These are phyloP conservation scores for Thera britannica DNA, from an alignment of 2,888 invertebrate species.

Conservation along the genomic window DNA sequence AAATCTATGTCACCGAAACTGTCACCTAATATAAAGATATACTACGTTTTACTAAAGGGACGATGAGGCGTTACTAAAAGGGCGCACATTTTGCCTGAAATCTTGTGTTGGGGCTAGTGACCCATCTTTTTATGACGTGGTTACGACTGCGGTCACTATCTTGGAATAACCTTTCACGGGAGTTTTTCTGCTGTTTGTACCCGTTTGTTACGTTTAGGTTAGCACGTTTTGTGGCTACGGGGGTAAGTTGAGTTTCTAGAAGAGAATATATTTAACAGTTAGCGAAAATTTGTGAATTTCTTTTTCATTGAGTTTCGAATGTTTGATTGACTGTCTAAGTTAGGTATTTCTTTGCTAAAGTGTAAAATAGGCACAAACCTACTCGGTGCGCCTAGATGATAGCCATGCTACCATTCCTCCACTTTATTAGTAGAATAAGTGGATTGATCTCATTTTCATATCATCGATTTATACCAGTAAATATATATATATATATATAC, in stretches of 20 bases:
- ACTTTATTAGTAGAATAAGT: neutral
- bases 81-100: slow-evolving; percentile 25
- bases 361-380: no score
- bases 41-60: slow-evolving; percentile 33
- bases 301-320: no score
- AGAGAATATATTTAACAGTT: neutral
- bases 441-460: neutral
- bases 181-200: slow-evolving; percentile 4
- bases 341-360: no score
- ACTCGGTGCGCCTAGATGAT: no score
- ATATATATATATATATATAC: no score
- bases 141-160: slow-evolving; percentile 23
- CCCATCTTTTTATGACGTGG: slow-evolving; percentile 27
- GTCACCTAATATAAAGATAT: slow-evolving; percentile 32
- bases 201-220: neutral
- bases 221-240: neutral
- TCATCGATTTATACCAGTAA: neutral
- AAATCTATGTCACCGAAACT: slow-evolving; percentile 35
- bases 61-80: slow-evolving; percentile 33
- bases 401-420: neutral
- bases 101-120: slow-evolving; percentile 27
- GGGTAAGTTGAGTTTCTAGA: neutral
- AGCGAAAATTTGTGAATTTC: no score
- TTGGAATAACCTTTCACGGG: slow-evolving; percentile 2
- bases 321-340: no score